phyloP scores from a whole-genome alignment of 2,888 invertebrate species.

The Odiellus spinosus region DNA sequence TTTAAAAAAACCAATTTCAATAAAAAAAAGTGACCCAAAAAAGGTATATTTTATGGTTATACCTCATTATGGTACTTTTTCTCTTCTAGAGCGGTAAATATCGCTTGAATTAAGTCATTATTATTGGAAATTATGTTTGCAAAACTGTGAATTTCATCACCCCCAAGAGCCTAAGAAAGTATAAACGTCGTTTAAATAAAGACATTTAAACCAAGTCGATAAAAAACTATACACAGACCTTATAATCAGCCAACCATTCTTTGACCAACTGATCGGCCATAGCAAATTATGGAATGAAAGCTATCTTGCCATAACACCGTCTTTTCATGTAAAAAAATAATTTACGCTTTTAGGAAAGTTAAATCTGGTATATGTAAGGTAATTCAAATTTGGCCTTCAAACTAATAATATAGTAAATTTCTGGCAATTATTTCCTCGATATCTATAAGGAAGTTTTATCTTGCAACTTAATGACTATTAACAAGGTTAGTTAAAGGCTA shows the following conservation, averaged over 20 bases:
- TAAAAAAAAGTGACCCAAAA: not conserved
- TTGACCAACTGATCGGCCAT: slow-evolving; percentile 16
- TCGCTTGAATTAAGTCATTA: slow-evolving; percentile 43
- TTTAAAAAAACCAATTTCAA: not conserved
- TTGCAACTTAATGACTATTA: no score
- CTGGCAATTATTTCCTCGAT: no score
- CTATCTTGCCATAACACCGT: no score
- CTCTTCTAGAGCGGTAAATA: slow-evolving; percentile 61
- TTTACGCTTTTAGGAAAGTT: no score
- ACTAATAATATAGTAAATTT: no score
- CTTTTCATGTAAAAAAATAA: no score
- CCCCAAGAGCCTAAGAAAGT: slow-evolving; percentile 8
- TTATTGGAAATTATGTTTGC: slow-evolving; percentile 10
- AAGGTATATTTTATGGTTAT: slow-evolving; percentile 24
- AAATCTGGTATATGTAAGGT: no score
- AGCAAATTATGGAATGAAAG: not conserved
- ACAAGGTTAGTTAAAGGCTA: no score
- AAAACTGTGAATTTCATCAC: slow-evolving; percentile 16
- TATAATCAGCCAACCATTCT: slow-evolving; percentile 17
- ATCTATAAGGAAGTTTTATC: no score
- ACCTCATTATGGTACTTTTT: slow-evolving; percentile 41
- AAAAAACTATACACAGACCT: slow-evolving; percentile 5
- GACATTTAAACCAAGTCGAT: not conserved
- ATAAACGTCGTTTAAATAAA: no score
- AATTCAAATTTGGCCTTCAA: no score